Percentiles rank a stretch among this genome's conserved stretches.
These are phyloP conservation scores for Netelia inedita DNA, from an alignment of 2,888 invertebrate genomes.

Conservation along the genomic window DNA sequence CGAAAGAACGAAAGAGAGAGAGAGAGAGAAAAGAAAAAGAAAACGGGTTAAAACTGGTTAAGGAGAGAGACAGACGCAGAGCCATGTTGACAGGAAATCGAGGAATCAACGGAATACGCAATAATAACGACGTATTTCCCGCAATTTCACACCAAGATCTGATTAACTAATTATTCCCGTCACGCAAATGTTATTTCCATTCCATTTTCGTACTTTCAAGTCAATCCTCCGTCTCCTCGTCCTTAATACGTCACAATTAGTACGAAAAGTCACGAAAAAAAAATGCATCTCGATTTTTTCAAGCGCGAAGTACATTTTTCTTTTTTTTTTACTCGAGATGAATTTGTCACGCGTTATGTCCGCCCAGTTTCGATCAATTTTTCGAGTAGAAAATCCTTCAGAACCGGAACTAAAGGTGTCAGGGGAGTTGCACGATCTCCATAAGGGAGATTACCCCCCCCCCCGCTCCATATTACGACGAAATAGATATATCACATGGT, in stretches of 20 bases:
- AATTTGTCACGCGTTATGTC: background rate
- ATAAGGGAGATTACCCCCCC: background rate
- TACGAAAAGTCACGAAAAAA: background rate
- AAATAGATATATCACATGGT: background rate
- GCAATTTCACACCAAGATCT: background rate
- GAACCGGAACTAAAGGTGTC: constrained; percentile 28
- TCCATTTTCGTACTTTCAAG: constrained; percentile 5
- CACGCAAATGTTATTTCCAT: background rate
- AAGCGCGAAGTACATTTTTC: too few relatives aligned
- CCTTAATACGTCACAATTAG: background rate
- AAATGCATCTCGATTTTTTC: constrained; percentile 6
- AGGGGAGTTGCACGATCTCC: background rate
- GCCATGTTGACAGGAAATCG: constrained; percentile 54
- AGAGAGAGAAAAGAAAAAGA: constrained; percentile 1
- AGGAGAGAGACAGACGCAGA: constrained; percentile 29
- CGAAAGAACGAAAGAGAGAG: background rate
- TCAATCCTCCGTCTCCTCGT: background rate
- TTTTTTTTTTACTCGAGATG: too few relatives aligned
- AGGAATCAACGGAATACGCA: constrained; percentile 36
- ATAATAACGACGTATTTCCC: constrained; percentile 27
- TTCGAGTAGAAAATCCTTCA: constrained; percentile 8
- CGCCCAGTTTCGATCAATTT: background rate
- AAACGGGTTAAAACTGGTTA: constrained; percentile 16
- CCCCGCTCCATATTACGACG: background rate
- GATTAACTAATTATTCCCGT: background rate